Evolutionary conservation across 2,797 vertebrate species (phyloP).

Genomic region (Amniataba percoides): DNA sequence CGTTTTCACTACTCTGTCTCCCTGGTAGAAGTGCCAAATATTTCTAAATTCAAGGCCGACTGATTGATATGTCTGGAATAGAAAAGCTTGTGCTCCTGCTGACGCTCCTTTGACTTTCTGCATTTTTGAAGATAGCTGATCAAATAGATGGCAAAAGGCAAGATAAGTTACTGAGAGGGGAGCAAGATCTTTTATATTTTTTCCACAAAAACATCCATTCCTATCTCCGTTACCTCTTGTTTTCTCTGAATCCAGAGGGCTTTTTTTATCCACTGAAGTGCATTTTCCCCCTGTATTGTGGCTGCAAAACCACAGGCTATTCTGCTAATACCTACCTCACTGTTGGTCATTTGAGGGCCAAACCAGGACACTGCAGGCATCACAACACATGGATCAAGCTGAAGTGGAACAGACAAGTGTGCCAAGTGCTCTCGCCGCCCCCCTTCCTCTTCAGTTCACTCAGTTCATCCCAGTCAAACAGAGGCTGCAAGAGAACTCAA

Average conservation of each 20-base stretch:
- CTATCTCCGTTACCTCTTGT: constrained; percentile 1
- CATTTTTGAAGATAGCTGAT: background rate
- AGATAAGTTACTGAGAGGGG: background rate
- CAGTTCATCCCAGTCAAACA: constrained; percentile 59
- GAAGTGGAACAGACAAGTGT: constrained; percentile 68
- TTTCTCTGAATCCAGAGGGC: constrained; percentile 12
- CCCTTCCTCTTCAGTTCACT: constrained; percentile 57
- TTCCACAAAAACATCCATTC: constrained; percentile 2
- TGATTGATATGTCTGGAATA: background rate
- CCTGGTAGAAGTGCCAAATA: background rate
- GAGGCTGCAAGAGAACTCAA: constrained; percentile 30
- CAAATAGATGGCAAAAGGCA: background rate
- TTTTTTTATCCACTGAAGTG: background rate
- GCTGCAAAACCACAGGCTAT: constrained; percentile 50
- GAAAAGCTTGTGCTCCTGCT: constrained; percentile 11
- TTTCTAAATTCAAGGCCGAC: constrained; percentile 5
- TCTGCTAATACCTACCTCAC: constrained; percentile 56
- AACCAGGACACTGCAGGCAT: constrained; percentile 72
- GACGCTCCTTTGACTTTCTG: background rate
- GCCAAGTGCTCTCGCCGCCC: constrained; percentile 57
- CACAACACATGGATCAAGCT: constrained; percentile 70
- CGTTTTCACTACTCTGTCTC: background rate
- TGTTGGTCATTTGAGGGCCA: constrained; percentile 66
- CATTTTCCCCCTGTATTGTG: background rate
- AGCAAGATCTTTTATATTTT: constrained; percentile 9